Evolutionary conservation across 2,888 invertebrate species (phyloP).

Genomic region (Nephrotoma guestfalica): DNA sequence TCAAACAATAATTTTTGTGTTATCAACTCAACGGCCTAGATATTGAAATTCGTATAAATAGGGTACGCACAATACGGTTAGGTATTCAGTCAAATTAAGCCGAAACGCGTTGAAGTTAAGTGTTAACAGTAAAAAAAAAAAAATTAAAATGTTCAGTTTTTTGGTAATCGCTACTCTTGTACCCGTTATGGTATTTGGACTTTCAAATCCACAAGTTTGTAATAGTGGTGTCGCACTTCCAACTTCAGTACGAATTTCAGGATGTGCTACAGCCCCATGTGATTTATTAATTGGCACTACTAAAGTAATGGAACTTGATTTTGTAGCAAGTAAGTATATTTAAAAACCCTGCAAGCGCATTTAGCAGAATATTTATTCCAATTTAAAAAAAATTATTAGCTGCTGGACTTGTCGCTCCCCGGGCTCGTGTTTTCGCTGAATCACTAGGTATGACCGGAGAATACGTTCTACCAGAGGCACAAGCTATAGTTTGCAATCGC

Average conservation of each 20-base stretch:
- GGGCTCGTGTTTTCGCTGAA: neutral
- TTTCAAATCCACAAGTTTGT: neutral
- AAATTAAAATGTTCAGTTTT: neutral
- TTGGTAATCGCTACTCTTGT: neutral
- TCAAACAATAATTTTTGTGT: no score
- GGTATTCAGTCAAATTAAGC: neutral
- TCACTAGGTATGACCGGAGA: neutral
- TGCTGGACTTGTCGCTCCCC: neutral
- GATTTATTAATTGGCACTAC: neutral
- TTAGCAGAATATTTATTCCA: neutral
- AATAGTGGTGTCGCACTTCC: neutral
- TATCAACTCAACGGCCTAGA: neutral
- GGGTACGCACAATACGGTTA: neutral
- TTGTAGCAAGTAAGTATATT: neutral
- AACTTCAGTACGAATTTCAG: neutral
- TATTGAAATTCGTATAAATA: neutral
- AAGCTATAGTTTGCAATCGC: neutral
- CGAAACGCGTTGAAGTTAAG: neutral
- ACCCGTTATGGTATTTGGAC: neutral
- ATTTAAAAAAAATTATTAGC: neutral
- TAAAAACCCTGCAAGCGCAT: neutral
- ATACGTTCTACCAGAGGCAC: neutral
- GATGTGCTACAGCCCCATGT: neutral
- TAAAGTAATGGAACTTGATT: neutral
- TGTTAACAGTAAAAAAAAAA: neutral